phyloP scores from a whole-genome alignment of 1,140 invertebrate genomes.

The Parapsyche elsis region DNA sequence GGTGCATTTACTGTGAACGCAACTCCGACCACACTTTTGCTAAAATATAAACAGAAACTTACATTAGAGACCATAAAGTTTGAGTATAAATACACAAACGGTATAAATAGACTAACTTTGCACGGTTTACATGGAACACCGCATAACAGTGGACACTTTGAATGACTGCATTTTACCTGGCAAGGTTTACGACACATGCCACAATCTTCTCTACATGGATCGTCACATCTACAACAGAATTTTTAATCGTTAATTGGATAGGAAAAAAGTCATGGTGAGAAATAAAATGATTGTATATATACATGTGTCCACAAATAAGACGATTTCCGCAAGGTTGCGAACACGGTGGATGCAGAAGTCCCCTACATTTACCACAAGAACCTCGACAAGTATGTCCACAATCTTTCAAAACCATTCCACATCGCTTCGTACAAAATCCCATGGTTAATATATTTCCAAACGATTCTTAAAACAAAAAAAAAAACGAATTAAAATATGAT shows the following conservation, averaged over 20 bases:
- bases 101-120: constrained; percentile 52
- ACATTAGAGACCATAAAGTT: constrained; percentile 45
- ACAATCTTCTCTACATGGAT: constrained; percentile 60
- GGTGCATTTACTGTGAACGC: constrained; percentile 68
- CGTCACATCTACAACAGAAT: constrained; percentile 63
- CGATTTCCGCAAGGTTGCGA: constrained; percentile 68
- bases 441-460: background rate
- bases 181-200: constrained; percentile 67
- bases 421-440: constrained; percentile 64
- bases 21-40: constrained; percentile 60
- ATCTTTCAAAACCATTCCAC: constrained; percentile 60
- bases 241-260: too few species aligned
- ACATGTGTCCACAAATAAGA: constrained; percentile 76
- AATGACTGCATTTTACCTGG: constrained; percentile 67
- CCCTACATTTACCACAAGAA: constrained; percentile 71
- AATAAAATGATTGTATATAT: too few species aligned
- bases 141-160: constrained; percentile 67
- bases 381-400: constrained; percentile 73
- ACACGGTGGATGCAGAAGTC: constrained; percentile 73
- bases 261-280: too few species aligned
- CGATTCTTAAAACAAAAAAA: background rate
- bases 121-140: constrained; percentile 69
- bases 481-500: background rate
- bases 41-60: constrained; percentile 59
- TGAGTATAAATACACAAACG: background rate